Evolutionary conservation across 2,888 invertebrate genomes (phyloP).

Genomic region (Ophraella communa): DNA sequence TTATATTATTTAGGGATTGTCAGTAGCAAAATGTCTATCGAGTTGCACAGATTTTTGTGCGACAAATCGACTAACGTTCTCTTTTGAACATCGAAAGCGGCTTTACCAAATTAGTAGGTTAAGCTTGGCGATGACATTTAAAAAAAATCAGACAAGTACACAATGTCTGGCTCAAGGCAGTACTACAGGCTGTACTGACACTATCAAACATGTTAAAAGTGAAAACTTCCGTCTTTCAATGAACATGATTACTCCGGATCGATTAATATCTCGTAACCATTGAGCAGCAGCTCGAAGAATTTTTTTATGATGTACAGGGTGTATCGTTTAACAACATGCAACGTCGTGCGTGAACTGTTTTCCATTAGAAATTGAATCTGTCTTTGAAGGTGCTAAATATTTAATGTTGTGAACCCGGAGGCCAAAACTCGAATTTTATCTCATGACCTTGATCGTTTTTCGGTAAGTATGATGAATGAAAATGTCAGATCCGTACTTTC

Average conservation of each 20-base stretch:
- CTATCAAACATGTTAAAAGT: conserved; percentile 12
- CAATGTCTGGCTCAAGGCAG: conserved; percentile 3
- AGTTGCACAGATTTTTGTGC: too few relatives aligned
- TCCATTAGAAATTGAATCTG: conserved; percentile 8
- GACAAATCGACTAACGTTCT: neutral
- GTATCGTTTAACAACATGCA: too few relatives aligned
- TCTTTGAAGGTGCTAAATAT: conserved; percentile 13
- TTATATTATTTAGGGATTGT: too few relatives aligned
- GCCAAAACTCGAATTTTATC: conserved; percentile 32
- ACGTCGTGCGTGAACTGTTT: too few relatives aligned
- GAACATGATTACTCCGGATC: conserved; percentile 15
- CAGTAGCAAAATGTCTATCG: too few relatives aligned
- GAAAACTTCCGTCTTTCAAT: conserved; percentile 21
- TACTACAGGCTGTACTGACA: neutral
- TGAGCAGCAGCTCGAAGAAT: conserved; percentile 12
- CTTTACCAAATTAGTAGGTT: neutral
- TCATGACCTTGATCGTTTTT: conserved; percentile 30
- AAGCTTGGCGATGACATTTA: neutral
- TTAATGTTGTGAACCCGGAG: conserved; percentile 12
- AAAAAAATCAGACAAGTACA: conserved; percentile 3
- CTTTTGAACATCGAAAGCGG: neutral
- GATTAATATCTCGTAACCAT: conserved; percentile 17
- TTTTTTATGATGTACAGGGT: neutral
- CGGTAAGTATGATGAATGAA: conserved; percentile 31
- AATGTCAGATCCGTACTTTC: neutral